Conservation (phyloP, 1,140 invertebrate genomes). For the Periplaneta americana region DNA sequence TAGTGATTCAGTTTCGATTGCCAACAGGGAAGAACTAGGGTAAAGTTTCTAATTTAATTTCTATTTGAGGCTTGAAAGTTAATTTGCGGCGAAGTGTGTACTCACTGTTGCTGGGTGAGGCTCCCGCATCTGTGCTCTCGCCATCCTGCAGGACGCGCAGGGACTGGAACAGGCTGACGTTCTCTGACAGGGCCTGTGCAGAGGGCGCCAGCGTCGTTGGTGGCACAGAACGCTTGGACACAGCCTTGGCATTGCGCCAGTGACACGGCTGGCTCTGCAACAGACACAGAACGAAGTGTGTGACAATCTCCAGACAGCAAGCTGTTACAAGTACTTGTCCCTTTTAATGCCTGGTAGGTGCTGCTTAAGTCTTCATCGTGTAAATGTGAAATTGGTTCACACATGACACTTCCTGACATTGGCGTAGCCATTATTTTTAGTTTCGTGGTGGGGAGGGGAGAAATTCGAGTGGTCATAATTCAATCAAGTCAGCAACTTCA, state of each 20-base stretch:
- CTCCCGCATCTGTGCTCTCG: constrained; percentile 59
- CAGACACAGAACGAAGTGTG: background rate
- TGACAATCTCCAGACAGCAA: background rate
- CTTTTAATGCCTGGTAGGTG: no score
- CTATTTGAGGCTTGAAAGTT: background rate
- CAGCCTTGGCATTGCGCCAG: constrained; percentile 81
- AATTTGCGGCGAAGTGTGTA: background rate
- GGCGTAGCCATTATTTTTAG: no score
- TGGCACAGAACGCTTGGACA: constrained; percentile 55
- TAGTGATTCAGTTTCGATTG: background rate
- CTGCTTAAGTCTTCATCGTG: no score
- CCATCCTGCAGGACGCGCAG: constrained; percentile 81
- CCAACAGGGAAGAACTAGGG: background rate
- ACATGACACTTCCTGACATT: no score
- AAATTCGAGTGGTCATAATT: no score
- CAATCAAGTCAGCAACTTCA: no score
- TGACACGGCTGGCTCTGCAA: constrained; percentile 85
- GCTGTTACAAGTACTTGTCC: no score
- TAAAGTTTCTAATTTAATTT: background rate
- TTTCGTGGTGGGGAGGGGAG: no score
- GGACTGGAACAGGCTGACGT: constrained; percentile 84
- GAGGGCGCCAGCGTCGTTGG: constrained; percentile 33
- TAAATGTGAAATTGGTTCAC: no score
- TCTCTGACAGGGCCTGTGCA: constrained; percentile 56
- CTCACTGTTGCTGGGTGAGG: constrained; percentile 35